Percentiles rank a stretch among this genome's conserved stretches.
Evolutionary conservation across 2,888 invertebrate species (phyloP).

Genomic region (Phaedon cochleariae): DNA sequence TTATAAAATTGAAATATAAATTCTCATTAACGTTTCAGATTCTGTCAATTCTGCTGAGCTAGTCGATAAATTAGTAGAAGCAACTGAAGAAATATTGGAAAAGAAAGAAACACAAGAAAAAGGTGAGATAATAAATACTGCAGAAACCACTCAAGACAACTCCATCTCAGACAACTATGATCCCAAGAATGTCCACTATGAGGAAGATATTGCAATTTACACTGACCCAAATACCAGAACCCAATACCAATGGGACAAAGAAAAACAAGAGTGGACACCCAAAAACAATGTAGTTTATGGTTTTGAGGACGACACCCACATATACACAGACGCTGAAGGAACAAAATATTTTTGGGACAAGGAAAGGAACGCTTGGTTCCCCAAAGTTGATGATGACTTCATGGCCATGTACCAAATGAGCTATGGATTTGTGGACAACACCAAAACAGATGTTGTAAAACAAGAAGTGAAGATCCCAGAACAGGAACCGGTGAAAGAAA

Average conservation of each 20-base stretch:
- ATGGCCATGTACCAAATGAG: constrained; percentile 95
- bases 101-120: not conserved
- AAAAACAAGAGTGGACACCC: constrained; percentile 69
- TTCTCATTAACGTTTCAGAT: too few relatives aligned
- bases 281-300: constrained; percentile 65
- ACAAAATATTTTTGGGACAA: constrained; percentile 91
- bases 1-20: too few relatives aligned
- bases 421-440: constrained; percentile 84
- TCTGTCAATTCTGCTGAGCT: too few relatives aligned
- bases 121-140: not conserved
- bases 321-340: constrained; percentile 87
- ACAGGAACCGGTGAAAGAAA: constrained; percentile 49
- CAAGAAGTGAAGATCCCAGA: constrained; percentile 44
- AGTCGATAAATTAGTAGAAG: not conserved
- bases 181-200: constrained; percentile 71
- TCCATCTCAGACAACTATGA: constrained; percentile 15
- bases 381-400: constrained; percentile 96
- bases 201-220: constrained; percentile 75
- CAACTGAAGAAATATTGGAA: not conserved
- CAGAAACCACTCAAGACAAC: constrained; percentile 1
- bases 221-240: constrained; percentile 76
- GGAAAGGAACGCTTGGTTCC: constrained; percentile 93
- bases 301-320: constrained; percentile 79
- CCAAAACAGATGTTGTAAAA: constrained; percentile 42
- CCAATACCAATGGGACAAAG: constrained; percentile 72